Percentiles rank a stretch among this genome's conserved stretches.
phyloP scores from a whole-genome alignment of 2,888 invertebrate genomes.

The Melanchra persicariae region DNA sequence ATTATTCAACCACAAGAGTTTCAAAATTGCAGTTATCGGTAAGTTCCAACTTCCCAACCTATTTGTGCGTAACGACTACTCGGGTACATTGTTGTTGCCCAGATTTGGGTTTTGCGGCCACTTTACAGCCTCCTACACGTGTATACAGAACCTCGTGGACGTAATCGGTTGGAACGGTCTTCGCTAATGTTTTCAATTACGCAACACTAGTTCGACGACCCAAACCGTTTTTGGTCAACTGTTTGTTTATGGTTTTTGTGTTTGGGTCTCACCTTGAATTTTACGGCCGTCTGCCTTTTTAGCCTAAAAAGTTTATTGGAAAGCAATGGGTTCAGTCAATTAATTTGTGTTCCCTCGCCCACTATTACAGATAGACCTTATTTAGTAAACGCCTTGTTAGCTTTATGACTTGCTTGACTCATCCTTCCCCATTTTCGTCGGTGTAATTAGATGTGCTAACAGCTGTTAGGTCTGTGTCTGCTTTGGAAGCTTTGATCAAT shows the following conservation, averaged over 20 bases:
- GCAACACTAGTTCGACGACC: constrained; percentile 69
- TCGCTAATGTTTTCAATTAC: constrained; percentile 74
- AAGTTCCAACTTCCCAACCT: constrained; percentile 34
- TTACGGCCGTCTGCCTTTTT: constrained; percentile 34
- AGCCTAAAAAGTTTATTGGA: constrained; percentile 25
- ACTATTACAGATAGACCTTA: constrained; percentile 31
- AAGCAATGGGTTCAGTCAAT: constrained; percentile 33
- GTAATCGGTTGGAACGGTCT: constrained; percentile 66
- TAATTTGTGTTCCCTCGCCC: constrained; percentile 33
- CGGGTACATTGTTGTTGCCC: constrained; percentile 36
- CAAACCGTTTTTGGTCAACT: constrained; percentile 43
- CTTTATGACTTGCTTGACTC: constrained; percentile 51
- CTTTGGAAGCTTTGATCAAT: constrained; percentile 30
- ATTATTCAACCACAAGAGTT: constrained; percentile 33
- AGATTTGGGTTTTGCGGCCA: constrained; percentile 44
- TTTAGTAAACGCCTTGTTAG: constrained; percentile 47
- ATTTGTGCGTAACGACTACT: constrained; percentile 42
- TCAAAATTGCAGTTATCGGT: constrained; percentile 41
- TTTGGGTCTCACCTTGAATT: constrained; percentile 60
- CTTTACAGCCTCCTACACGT: constrained; percentile 51
- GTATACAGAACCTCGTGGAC: constrained; percentile 44
- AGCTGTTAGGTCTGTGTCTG: constrained; percentile 26
- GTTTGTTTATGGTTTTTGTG: constrained; percentile 65
- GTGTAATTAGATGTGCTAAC: constrained; percentile 33
- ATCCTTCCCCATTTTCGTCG: constrained; percentile 34